Evolutionary conservation across 2,797 vertebrate species (phyloP).

Genomic region (Spheniscus humboldti): DNA sequence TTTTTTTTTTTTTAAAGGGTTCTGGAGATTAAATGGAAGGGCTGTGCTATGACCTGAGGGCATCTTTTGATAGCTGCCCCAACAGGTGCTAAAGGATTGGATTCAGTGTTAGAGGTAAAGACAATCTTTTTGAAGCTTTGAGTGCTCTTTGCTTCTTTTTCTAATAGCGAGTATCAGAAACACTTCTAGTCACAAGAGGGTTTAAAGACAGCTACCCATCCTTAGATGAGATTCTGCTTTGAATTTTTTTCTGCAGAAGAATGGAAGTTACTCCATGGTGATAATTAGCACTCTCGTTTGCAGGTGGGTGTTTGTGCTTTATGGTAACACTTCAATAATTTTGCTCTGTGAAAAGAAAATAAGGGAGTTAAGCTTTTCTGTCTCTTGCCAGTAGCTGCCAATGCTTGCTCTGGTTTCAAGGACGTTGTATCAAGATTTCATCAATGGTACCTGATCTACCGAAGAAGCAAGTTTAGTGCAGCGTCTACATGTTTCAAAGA

Average conservation of each 20-base stretch:
- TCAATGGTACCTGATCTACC: neutral
- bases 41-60: constrained; percentile 12
- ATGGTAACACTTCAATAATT: neutral
- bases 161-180: neutral
- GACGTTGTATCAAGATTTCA: neutral
- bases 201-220: neutral
- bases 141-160: constrained; percentile 13
- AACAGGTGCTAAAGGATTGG: neutral
- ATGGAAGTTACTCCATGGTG: neutral
- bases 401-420: neutral
- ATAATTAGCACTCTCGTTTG: neutral
- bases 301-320: neutral
- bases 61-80: constrained; percentile 26
- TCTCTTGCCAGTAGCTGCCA: neutral
- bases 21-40: constrained; percentile 32
- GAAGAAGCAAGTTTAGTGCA: neutral
- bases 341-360: neutral
- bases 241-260: neutral
- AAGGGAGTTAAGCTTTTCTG: neutral
- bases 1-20: neutral
- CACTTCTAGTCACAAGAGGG: neutral
- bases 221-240: neutral
- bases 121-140: constrained; percentile 5
- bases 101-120: neutral
- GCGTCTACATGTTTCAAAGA: neutral